Percentiles rank a stretch among this genome's conserved stretches.
Conservation (phyloP, 2,888 invertebrate genomes). For the Blastobasis adustella region DNA sequence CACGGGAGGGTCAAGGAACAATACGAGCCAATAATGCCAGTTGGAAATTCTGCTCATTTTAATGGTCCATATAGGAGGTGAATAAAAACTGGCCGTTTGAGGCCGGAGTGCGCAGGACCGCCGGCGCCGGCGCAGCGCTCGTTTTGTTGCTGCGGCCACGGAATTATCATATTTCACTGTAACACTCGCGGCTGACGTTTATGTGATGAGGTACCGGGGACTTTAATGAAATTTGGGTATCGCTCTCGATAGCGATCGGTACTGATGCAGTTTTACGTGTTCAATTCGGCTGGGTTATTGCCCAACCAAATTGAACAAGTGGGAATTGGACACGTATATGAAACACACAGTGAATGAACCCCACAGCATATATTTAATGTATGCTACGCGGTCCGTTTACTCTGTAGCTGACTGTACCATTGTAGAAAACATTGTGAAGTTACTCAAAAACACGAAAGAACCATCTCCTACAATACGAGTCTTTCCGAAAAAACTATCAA, state of each 20-base stretch:
- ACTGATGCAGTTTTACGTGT: too few species aligned
- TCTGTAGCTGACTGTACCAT: too few species aligned
- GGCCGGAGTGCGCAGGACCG: slow-evolving; percentile 39
- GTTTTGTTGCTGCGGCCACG: slow-evolving; percentile 30
- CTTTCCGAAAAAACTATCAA: too few species aligned
- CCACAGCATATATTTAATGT: too few species aligned
- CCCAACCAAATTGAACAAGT: too few species aligned
- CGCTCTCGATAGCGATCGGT: slow-evolving; percentile 11
- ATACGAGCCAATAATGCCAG: slow-evolving; percentile 25
- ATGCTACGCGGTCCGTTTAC: too few species aligned
- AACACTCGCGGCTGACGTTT: slow-evolving; percentile 50
- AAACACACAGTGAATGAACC: too few species aligned
- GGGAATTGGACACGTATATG: too few species aligned
- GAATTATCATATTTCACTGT: slow-evolving; percentile 61
- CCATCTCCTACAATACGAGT: slow-evolving; percentile 1
- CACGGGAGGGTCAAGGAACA: slow-evolving; percentile 8
- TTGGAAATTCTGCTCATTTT: slow-evolving; percentile 47
- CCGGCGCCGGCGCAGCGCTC: slow-evolving; percentile 47
- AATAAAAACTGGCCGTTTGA: slow-evolving; percentile 56
- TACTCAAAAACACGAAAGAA: slow-evolving; percentile 5
- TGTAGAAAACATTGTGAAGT: too few species aligned
- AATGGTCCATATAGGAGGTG: slow-evolving; percentile 48
- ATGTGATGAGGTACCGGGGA: slow-evolving; percentile 32
- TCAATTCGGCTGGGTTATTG: too few species aligned
- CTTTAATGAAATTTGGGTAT: slow-evolving; percentile 34